Evolutionary conservation across 2,888 invertebrate genomes (phyloP).

Genomic region (Dysmachus trigonus): DNA sequence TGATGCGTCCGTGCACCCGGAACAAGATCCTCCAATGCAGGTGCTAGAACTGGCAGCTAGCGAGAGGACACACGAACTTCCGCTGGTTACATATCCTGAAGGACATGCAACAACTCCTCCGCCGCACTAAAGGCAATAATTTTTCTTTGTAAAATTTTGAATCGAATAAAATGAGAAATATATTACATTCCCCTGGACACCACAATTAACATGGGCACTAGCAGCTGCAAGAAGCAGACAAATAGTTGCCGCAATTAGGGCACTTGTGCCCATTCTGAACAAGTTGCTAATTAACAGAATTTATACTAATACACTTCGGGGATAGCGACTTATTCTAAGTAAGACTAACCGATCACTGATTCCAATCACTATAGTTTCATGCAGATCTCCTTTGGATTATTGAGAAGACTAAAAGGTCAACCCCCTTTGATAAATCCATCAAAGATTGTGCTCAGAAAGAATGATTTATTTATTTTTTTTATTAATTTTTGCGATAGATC

Average conservation of each 20-base stretch:
- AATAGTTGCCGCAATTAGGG: background rate
- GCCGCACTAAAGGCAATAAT: background rate
- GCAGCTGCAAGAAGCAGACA: background rate
- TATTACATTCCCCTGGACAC: background rate
- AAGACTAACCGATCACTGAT: background rate
- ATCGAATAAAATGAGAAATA: background rate
- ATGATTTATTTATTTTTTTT: background rate
- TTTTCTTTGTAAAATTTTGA: background rate
- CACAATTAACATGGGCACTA: background rate
- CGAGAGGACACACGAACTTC: background rate
- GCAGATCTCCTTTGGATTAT: slow-evolving; percentile 19
- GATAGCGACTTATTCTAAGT: background rate
- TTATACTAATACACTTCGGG: background rate
- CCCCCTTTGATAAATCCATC: slow-evolving; percentile 3
- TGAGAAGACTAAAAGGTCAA: slow-evolving; percentile 5
- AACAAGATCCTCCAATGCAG: background rate
- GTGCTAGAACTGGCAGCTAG: background rate
- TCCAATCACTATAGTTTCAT: background rate
- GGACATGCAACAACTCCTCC: background rate
- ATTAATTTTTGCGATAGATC: background rate
- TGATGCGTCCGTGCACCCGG: background rate
- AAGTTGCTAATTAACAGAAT: background rate
- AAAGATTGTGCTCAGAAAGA: background rate
- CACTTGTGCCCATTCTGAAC: background rate
- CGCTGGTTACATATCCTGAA: background rate